phyloP scores from a whole-genome alignment of 2,888 invertebrate genomes.

The Callinectes sapidus region DNA sequence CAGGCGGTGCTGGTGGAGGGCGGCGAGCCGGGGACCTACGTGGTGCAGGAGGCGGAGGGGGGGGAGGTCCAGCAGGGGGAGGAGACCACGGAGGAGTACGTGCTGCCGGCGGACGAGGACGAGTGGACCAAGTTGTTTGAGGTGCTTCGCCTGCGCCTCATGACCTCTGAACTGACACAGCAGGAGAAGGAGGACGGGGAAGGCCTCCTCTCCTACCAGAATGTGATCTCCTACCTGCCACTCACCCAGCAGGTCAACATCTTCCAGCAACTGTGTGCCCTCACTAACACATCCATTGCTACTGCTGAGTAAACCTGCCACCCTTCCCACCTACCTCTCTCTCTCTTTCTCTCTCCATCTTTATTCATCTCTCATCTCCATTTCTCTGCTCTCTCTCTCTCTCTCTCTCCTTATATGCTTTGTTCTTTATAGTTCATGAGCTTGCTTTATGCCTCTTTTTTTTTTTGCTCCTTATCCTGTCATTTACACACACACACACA shows the following conservation, averaged over 20 bases:
- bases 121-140: constrained; percentile 72
- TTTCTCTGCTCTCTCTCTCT: no score
- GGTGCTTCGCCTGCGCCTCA: constrained; percentile 56
- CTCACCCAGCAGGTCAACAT: constrained; percentile 69
- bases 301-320: constrained; percentile 51
- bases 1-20: constrained; percentile 56
- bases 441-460: no score
- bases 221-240: constrained; percentile 66
- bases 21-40: constrained; percentile 61
- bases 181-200: constrained; percentile 68
- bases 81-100: constrained; percentile 66
- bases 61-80: constrained; percentile 44
- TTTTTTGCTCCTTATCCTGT: no score
- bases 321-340: neutral
- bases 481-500: no score
- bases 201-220: constrained; percentile 63
- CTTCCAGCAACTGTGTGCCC: constrained; percentile 68
- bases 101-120: constrained; percentile 71
- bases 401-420: no score
- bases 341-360: no score
- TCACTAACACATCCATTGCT: constrained; percentile 70
- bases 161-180: constrained; percentile 50
- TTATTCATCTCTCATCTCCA: no score
- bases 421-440: no score
- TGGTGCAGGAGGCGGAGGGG: constrained; percentile 60